Conservation (phyloP, 37 sponge, comb jelly and placozoan species). For the Crambe crambe region DNA sequence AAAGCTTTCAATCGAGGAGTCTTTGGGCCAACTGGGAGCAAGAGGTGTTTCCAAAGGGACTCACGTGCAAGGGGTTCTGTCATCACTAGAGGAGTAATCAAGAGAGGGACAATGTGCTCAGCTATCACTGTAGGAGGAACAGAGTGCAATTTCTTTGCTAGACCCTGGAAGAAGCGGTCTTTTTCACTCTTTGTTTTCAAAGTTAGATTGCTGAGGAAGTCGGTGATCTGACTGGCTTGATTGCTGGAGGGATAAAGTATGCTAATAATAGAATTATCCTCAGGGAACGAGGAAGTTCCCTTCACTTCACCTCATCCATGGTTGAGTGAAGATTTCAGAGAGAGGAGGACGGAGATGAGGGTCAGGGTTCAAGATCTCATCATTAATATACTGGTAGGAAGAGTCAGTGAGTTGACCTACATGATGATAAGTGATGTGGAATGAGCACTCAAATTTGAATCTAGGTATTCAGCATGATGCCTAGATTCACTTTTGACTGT, state of each 20-base stretch:
- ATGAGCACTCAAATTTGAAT: background rate
- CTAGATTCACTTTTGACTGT: too few species aligned
- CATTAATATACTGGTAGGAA: slow-evolving; percentile 26
- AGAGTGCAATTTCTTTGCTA: slow-evolving; percentile 20
- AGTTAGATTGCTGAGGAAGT: slow-evolving; percentile 67
- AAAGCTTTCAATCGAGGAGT: slow-evolving; percentile 21
- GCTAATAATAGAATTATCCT: too few species aligned
- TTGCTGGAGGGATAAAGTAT: slow-evolving; percentile 19
- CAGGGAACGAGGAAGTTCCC: too few species aligned
- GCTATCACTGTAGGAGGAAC: slow-evolving; percentile 40
- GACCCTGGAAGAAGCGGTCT: slow-evolving; percentile 39
- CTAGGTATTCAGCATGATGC: background rate
- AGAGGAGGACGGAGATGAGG: slow-evolving; percentile 19
- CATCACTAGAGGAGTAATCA: slow-evolving; percentile 58
- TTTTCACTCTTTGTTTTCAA: slow-evolving; percentile 41
- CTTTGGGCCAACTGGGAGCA: slow-evolving; percentile 8
- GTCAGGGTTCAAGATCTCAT: slow-evolving; percentile 48
- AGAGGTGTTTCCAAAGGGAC: slow-evolving; percentile 50
- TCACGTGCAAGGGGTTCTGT: slow-evolving; percentile 29
- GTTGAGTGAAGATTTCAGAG: slow-evolving; percentile 10
- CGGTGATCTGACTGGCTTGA: slow-evolving; percentile 9
- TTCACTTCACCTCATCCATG: slow-evolving; percentile 62
- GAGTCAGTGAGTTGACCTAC: slow-evolving; percentile 23
- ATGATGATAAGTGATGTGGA: background rate
- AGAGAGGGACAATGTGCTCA: slow-evolving; percentile 56